These are phyloP conservation scores for Trachymyrmex cornetzi DNA, from an alignment of 1,140 invertebrate genomes.

Conservation along the genomic window DNA sequence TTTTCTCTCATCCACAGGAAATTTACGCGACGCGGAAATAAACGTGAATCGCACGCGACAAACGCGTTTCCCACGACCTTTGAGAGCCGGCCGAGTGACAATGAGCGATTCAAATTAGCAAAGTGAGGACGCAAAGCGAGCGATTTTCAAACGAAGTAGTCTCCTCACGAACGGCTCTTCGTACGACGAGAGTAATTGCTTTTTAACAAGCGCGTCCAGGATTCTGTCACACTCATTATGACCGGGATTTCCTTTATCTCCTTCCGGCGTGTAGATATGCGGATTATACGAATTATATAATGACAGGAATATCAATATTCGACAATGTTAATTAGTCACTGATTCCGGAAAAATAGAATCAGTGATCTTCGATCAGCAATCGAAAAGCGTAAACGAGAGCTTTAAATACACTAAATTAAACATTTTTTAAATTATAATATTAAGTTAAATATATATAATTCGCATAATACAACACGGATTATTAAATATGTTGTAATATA, in stretches of 20 bases:
- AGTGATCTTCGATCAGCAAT: not conserved
- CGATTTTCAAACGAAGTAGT: conserved; percentile 53
- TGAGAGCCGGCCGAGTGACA: conserved; percentile 41
- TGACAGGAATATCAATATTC: not conserved
- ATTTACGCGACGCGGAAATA: conserved; percentile 39
- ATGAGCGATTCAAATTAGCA: conserved; percentile 54
- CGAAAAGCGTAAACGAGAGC: not conserved
- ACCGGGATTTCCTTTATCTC: conserved; percentile 46
- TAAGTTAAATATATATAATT: conserved; percentile 1
- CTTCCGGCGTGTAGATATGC: not conserved
- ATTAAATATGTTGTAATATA: not conserved
- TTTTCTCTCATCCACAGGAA: not conserved
- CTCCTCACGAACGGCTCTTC: conserved; percentile 25
- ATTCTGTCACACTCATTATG: conserved; percentile 64
- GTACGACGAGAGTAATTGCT: conserved; percentile 71
- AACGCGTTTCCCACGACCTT: conserved; percentile 46
- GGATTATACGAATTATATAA: conserved; percentile 26
- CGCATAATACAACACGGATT: not conserved
- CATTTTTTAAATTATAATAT: conserved; percentile 26
- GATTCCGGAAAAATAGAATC: not conserved
- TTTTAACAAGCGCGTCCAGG: conserved; percentile 73
- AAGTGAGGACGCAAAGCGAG: conserved; percentile 38
- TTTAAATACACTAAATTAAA: not conserved
- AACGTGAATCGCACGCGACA: conserved; percentile 50
- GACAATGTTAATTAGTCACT: not conserved